Conservation (phyloP, 2,888 invertebrate genomes). For the Tupiocoris notatus region DNA sequence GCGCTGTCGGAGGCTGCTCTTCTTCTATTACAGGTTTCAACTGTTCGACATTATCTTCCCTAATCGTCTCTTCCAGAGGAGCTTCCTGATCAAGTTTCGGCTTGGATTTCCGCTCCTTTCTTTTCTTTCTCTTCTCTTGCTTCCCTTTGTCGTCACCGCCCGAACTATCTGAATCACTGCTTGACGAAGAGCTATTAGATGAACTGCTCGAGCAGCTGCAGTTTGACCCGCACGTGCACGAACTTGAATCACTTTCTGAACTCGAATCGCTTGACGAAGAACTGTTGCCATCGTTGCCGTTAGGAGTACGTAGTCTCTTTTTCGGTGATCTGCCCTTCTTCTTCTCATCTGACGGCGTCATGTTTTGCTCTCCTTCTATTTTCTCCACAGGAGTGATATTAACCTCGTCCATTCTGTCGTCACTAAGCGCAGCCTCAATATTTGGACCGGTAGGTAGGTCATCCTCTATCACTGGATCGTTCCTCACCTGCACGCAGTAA, state of each 20-base stretch:
- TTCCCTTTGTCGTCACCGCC: slow-evolving; percentile 60
- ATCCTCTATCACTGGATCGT: slow-evolving; percentile 46
- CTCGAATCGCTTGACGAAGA: slow-evolving; percentile 75
- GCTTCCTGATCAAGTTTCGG: slow-evolving; percentile 44
- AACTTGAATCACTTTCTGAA: slow-evolving; percentile 70
- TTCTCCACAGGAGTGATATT: slow-evolving; percentile 9
- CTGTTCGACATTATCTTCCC: slow-evolving; percentile 44
- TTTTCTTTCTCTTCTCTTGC: slow-evolving; percentile 57
- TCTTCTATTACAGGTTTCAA: slow-evolving; percentile 23
- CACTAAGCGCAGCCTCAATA: slow-evolving; percentile 31
- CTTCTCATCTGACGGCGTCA: slow-evolving; percentile 50
- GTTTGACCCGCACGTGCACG: slow-evolving; percentile 79
- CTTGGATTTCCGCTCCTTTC: slow-evolving; percentile 57
- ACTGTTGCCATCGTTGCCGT: slow-evolving; percentile 52
- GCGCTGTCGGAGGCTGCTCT: slow-evolving; percentile 51
- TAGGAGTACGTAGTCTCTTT: slow-evolving; percentile 59
- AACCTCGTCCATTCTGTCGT: slow-evolving; percentile 48
- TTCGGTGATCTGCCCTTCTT: slow-evolving; percentile 57
- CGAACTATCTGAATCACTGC: slow-evolving; percentile 62
- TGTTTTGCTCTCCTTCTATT: slow-evolving; percentile 26
- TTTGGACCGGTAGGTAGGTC: slow-evolving; percentile 50
- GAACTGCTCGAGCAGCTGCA: slow-evolving; percentile 77
- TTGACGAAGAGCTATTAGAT: slow-evolving; percentile 64
- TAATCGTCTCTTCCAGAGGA: neutral
- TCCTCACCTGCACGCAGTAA: slow-evolving; percentile 48